These are phyloP conservation scores for Sarcophaga carnaria DNA, from an alignment of 2,888 invertebrate species.

Conservation along the genomic window DNA sequence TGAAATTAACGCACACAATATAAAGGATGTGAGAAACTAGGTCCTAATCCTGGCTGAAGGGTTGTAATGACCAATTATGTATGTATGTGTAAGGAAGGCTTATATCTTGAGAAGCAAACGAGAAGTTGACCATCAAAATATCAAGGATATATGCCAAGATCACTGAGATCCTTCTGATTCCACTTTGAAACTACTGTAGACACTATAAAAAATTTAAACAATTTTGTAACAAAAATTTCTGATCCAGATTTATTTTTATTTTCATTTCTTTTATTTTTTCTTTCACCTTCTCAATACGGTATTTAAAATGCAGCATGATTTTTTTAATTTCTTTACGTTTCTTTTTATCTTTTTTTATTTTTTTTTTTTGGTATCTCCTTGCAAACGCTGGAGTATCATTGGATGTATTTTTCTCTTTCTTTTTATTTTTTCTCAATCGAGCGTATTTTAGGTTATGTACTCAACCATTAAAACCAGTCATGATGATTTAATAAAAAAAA, in stretches of 20 bases:
- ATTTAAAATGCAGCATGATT: constrained; percentile 40
- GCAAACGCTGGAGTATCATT: constrained; percentile 6
- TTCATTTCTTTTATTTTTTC: not conserved
- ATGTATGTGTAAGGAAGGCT: too few relatives aligned
- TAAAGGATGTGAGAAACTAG: too few relatives aligned
- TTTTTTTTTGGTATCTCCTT: not conserved
- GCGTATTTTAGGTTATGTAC: not conserved
- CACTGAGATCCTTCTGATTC: too few relatives aligned
- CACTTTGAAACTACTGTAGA: not conserved
- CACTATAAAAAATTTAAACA: not conserved
- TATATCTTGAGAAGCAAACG: too few relatives aligned
- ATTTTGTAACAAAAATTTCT: constrained; percentile 9
- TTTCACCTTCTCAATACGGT: not conserved
- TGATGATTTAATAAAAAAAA: constrained; percentile 48
- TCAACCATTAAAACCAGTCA: not conserved
- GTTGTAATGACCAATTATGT: too few relatives aligned
- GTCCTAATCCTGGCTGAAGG: too few relatives aligned
- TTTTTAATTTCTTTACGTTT: not conserved
- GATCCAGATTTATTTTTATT: not conserved
- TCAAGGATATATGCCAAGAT: too few relatives aligned
- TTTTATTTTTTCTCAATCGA: constrained; percentile 42
- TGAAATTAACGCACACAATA: too few relatives aligned
- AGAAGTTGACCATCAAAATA: too few relatives aligned
- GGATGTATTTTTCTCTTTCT: constrained; percentile 18
- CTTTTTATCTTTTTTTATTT: not conserved